Conservation (phyloP, 2,113 vertebrate genomes). For the Apodemus speciosus region DNA sequence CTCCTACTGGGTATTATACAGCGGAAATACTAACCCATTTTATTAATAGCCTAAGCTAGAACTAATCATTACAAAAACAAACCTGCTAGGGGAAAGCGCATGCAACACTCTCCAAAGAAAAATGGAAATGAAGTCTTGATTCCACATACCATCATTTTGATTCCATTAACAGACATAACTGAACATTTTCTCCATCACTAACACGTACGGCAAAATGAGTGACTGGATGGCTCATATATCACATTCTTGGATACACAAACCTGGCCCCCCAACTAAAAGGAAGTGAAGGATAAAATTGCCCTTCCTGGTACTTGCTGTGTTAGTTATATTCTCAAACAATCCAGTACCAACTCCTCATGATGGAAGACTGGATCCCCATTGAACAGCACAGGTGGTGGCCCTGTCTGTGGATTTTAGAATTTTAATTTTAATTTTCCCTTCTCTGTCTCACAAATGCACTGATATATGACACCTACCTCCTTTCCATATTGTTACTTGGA, state of each 20-base stretch:
- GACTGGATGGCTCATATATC: conserved; percentile 19
- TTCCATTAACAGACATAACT: conserved; percentile 65
- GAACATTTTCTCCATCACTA: conserved; percentile 60
- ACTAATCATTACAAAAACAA: conserved; percentile 61
- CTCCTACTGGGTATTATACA: conserved; percentile 22
- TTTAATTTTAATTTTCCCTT: neutral
- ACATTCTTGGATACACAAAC: conserved; percentile 30
- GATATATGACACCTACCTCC: neutral
- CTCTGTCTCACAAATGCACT: neutral
- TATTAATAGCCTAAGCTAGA: conserved; percentile 52
- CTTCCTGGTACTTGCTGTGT: neutral
- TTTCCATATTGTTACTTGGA: neutral
- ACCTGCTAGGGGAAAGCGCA: conserved; percentile 33
- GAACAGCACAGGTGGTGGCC: neutral
- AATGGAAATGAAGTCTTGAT: conserved; percentile 61
- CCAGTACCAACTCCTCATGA: neutral
- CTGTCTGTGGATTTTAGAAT: neutral
- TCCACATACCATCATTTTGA: conserved; percentile 26
- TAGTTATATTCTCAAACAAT: neutral
- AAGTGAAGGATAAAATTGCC: conserved; percentile 22
- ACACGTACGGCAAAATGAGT: conserved; percentile 33
- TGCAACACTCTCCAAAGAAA: conserved; percentile 45
- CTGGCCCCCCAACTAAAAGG: neutral
- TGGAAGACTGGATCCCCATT: neutral
- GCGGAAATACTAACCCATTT: conserved; percentile 60